Conservation (phyloP, 2,113 vertebrate species). For the Ranitomeya variabilis region DNA sequence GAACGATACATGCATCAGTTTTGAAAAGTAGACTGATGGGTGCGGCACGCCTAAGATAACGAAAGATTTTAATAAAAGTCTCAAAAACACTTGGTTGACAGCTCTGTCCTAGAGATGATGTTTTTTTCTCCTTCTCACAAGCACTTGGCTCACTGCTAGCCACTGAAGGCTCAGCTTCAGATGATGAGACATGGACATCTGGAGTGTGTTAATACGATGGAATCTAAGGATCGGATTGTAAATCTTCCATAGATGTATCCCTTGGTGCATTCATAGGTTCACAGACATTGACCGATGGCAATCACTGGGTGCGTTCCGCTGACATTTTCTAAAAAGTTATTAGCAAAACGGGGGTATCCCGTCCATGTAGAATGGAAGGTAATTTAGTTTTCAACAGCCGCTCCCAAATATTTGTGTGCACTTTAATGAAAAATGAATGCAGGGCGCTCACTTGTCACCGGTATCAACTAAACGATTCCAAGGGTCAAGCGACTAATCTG, state of each 20-base stretch:
- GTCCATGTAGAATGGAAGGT: not conserved
- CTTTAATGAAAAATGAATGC: not conserved
- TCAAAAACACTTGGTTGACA: not conserved
- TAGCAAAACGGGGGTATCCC: not conserved
- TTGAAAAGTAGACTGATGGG: not conserved
- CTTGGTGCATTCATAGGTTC: slow-evolving; percentile 42
- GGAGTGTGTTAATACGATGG: slow-evolving; percentile 34
- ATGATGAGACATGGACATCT: slow-evolving; percentile 44
- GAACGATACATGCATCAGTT: not conserved
- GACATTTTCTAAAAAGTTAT: slow-evolving; percentile 15
- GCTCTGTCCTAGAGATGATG: not conserved
- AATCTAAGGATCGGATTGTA: slow-evolving; percentile 17
- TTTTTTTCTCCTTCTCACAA: slow-evolving; percentile 8
- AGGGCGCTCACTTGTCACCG: not conserved
- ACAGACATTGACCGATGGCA: slow-evolving; percentile 37
- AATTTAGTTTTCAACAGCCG: slow-evolving; percentile 28
- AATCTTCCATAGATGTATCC: slow-evolving; percentile 39
- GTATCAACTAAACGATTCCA: not conserved
- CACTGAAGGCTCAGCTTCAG: slow-evolving; percentile 18
- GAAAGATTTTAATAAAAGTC: not conserved
- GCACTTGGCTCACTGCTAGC: slow-evolving; percentile 25
- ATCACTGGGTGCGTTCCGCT: slow-evolving; percentile 19
- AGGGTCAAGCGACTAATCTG: not conserved
- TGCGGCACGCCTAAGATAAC: not conserved
- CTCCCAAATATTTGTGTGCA: slow-evolving; percentile 21